Conservation (phyloP, 2,888 invertebrate species). For the Dolomedes plantarius region DNA sequence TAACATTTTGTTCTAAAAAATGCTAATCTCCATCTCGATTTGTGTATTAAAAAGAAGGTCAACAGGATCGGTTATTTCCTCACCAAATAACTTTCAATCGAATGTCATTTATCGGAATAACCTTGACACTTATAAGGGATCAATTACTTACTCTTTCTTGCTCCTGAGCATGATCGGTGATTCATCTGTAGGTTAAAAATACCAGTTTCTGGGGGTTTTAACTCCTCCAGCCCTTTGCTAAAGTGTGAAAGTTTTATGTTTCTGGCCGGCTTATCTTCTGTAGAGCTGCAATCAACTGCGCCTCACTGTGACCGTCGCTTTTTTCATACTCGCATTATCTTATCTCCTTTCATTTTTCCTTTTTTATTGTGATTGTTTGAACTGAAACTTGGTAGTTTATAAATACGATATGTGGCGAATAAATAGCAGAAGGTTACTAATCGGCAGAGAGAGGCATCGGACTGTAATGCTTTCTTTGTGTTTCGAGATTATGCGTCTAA, state of each 20-base stretch:
- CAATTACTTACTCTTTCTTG: not conserved
- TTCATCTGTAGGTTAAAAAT: not conserved
- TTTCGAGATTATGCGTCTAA: too few relatives aligned
- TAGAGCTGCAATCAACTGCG: slow-evolving; percentile 27
- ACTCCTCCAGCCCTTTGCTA: not conserved
- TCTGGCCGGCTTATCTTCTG: slow-evolving; percentile 18
- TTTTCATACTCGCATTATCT: slow-evolving; percentile 32
- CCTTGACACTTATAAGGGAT: not conserved
- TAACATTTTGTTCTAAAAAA: too few relatives aligned
- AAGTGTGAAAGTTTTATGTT: not conserved
- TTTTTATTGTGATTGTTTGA: slow-evolving; percentile 33
- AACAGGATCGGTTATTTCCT: too few relatives aligned
- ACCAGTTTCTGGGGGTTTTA: not conserved
- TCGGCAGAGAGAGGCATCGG: too few relatives aligned
- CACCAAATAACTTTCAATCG: too few relatives aligned
- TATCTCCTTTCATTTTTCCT: slow-evolving; percentile 44
- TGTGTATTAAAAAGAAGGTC: too few relatives aligned
- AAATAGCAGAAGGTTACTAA: not conserved
- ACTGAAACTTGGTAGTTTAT: not conserved
- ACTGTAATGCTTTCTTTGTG: too few relatives aligned
- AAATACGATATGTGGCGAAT: not conserved
- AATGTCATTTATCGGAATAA: too few relatives aligned
- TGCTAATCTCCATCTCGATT: too few relatives aligned
- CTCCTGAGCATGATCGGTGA: not conserved
- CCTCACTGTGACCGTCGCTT: slow-evolving; percentile 8